phyloP scores from a whole-genome alignment of 2,888 invertebrate genomes.

The Dusona sp. region DNA sequence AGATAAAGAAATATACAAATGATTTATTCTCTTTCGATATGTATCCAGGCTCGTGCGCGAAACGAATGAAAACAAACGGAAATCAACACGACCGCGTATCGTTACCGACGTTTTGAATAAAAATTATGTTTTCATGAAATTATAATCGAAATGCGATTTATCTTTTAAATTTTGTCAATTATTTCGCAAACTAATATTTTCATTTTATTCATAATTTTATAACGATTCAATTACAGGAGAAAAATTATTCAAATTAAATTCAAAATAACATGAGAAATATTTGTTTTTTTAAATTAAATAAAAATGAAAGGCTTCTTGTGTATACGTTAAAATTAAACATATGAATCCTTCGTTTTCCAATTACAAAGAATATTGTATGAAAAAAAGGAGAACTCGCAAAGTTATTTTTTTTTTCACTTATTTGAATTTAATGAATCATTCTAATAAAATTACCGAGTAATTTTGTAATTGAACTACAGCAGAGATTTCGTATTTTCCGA shows the following conservation, averaged over 20 bases:
- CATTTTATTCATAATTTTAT: too few relatives aligned
- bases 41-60: background rate
- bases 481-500: background rate
- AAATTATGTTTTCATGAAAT: background rate
- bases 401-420: background rate
- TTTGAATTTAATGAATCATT: slow-evolving; percentile 3
- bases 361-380: background rate
- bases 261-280: too few relatives aligned
- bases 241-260: too few relatives aligned
- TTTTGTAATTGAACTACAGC: slow-evolving; percentile 10
- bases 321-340: background rate
- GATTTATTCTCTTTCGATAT: slow-evolving; percentile 22
- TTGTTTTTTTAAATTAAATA: too few relatives aligned
- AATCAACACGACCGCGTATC: background rate
- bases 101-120: background rate
- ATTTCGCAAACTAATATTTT: background rate
- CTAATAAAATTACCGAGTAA: background rate
- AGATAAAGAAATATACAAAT: slow-evolving; percentile 24
- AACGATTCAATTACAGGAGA: too few relatives aligned
- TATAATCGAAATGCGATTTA: background rate
- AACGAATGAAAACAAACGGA: background rate
- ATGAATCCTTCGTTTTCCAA: background rate
- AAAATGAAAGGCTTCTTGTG: too few relatives aligned
- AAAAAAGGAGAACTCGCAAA: background rate
- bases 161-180: background rate